Percentiles rank a stretch among this genome's conserved stretches.
Conservation (phyloP, 2,888 invertebrate species). For the Mycalesis mineus region DNA sequence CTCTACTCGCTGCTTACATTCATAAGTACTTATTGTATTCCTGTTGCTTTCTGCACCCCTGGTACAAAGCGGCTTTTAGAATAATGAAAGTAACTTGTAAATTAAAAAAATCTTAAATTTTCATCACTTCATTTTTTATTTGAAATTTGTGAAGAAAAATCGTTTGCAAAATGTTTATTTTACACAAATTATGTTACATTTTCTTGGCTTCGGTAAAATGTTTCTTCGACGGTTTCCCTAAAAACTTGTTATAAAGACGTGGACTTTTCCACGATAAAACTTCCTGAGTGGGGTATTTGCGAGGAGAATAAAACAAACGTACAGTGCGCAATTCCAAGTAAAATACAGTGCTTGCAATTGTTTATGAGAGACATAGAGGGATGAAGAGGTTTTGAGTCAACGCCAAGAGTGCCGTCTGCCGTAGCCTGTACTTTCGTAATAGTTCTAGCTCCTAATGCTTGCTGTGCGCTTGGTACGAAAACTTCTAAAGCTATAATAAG, state of each 20-base stretch:
- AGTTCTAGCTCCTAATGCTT: neutral
- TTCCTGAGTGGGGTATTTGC: neutral
- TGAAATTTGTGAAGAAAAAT: neutral
- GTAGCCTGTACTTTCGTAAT: neutral
- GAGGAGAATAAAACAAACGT: neutral
- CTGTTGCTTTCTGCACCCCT: neutral
- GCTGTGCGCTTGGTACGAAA: neutral
- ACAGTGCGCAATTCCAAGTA: neutral
- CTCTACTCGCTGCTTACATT: neutral
- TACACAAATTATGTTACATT: neutral
- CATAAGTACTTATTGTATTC: conserved; percentile 2
- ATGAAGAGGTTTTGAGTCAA: neutral
- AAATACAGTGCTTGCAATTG: neutral
- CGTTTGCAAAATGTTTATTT: neutral
- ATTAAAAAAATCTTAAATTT: neutral
- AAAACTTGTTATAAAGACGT: neutral
- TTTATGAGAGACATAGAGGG: neutral
- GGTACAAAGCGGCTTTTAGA: neutral
- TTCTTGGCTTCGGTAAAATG: neutral
- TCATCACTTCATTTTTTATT: no score
- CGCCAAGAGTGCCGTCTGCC: conserved; percentile 5
- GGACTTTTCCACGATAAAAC: no score
- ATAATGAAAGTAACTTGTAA: neutral
- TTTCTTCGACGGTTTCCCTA: neutral
- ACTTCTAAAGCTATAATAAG: neutral